Base-by-base conservation (phyloP, 2,797 vertebrate species). In the Pelodytes ibericus region DNA sequence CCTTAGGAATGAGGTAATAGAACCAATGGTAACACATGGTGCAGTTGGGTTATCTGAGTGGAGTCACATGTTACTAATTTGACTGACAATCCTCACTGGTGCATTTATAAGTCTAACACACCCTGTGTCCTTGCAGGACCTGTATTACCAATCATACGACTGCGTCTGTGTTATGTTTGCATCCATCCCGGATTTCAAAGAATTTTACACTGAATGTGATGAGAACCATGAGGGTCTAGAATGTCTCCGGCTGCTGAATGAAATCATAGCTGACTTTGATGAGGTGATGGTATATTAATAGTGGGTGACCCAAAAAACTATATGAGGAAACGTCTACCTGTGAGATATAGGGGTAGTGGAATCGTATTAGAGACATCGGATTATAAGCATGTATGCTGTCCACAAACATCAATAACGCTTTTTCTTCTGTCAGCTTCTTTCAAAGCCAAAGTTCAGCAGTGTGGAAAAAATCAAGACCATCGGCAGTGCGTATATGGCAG, bases 381-480 rank as follows among this genome's bases (percentile, higher is more conserved):
- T 36, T 11, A 36, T 36, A 11, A 36, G 33, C 33, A 36, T 11
- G n/a, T n/a, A 6, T 36, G 33, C 33, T 6, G 33, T 11, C 33
- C 7, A n/a, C n/a, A n/a, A n/a, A n/a, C n/a, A n/a, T n/a, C n/a
- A n/a, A n/a, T n/a, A n/a, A n/a, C n/a, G n/a, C n/a, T n/a, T 41
- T 11, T 66, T n/a, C 9, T 80, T 53, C 65, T 30, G 30, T 24
- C 86, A 97, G 95, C 88, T 96, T 26, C 89, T 90, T n/a, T 88
- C 88, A 4, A 95, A 96, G 71, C 95, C 94, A 24, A 96, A 96
- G 75, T 97, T 97, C 84, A 91, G 89, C 1, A 90, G 91, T 0
- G 94, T 97, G 41, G 95, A 95, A 83, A 97, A 97, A 85, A 96
- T 97, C 18, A 97, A 97, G 88, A 97, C 95, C 11, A 94, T 97